Base-by-base conservation (phyloP, 1,140 invertebrate genomes). In the Drosophila oshimai region DNA sequence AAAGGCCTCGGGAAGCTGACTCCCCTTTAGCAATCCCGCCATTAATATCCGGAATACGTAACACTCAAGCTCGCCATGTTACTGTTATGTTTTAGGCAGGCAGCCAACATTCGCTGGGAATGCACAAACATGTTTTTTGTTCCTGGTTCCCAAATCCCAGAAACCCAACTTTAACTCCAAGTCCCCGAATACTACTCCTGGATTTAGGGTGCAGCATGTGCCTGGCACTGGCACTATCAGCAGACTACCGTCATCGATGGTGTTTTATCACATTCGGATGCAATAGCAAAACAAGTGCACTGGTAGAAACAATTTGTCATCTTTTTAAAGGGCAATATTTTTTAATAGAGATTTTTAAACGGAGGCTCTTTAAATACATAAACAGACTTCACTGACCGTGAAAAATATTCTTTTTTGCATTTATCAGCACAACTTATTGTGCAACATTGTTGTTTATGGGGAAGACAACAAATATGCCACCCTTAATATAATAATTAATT, bases 11-110 rank as follows among this genome's bases (percentile, higher is more conserved):
- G 70, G 80, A 69, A 64, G 58, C 42, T 9, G 24, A 22, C 4
- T 29, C 39, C 49, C 71, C 17, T 31, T 20, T 20, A 58, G n/a
- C 62, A 60, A 33, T 71, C 62, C 64, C 37, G 26, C 46, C 28
- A 46, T 57, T 54, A 55, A 45, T 44, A 45, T 46, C 41, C n/a
- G n/a, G 54, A 36, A 31, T 26, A 58, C 12, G 12, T n/a, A n/a
- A n/a, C n/a, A 26, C 36, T 65, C 57, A n/a, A 39, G 57, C 26
- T 49, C 58, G 9, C 20, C 42, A 3, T 39, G 57, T 54, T 60
- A 22, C 41, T 57, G 73, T 81, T 67, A 70, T 74, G 79, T 78
- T 78, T 84, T 84, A 18, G 61, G 74, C 54, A 53, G 47, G 36
- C 28, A 33, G 44, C 42, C 45, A 26, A 55, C 50, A 34, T 22